Percentiles rank a stretch among this genome's conserved stretches.
These are phyloP conservation scores for Sus cebifrons DNA, from an alignment of 2,797 vertebrate genomes.

Conservation along the genomic window DNA sequence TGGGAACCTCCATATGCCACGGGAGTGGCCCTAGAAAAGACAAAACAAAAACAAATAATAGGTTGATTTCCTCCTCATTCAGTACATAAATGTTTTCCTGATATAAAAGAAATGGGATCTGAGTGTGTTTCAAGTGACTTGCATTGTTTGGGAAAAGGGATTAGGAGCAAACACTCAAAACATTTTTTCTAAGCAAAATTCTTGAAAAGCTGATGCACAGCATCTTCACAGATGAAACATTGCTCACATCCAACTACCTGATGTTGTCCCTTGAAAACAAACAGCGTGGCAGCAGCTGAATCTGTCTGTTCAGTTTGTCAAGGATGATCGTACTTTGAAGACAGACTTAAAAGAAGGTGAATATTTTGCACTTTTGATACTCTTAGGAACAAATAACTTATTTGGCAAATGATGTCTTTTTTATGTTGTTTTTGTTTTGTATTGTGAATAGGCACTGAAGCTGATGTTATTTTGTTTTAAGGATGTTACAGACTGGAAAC, in stretches of 20 bases:
- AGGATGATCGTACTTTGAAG: conserved; percentile 59
- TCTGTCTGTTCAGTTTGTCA: neutral
- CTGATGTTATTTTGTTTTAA: conserved; percentile 89
- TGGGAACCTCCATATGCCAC: too few species aligned
- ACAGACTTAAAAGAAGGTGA: conserved; percentile 84
- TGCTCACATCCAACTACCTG: neutral
- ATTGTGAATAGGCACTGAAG: conserved; percentile 89
- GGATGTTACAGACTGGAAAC: conserved; percentile 87
- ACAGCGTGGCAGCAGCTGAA: neutral
- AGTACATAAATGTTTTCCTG: neutral
- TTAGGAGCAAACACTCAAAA: conserved; percentile 19
- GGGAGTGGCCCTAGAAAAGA: too few species aligned
- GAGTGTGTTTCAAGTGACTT: conserved; percentile 14
- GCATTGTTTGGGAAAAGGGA: conserved; percentile 19
- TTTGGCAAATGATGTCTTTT: conserved; percentile 89
- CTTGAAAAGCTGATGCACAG: conserved; percentile 26
- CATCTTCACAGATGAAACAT: neutral
- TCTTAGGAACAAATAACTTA: conserved; percentile 90
- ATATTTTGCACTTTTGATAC: conserved; percentile 93
- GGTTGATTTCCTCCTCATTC: neutral
- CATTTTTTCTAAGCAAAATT: neutral
- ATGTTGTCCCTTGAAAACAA: conserved; percentile 22
- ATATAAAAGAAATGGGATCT: neutral
- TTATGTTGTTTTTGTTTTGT: conserved; percentile 85
- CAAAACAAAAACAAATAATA: neutral